Conservation (phyloP, 2,888 invertebrate species). For the Melikaiella ostensackeni region DNA sequence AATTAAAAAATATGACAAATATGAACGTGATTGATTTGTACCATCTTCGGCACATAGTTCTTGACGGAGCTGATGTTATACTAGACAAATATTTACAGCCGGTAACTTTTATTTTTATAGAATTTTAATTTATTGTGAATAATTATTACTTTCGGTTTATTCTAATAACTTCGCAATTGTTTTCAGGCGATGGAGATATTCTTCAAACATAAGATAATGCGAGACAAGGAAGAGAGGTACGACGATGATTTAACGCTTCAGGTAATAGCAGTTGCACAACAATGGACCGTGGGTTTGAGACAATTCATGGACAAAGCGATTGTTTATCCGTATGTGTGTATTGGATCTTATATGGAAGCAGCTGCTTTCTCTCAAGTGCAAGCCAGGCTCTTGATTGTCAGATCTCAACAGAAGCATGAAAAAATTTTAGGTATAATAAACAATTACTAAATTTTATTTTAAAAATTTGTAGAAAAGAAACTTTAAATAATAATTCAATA, state of each 20-base stretch:
- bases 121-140: not conserved
- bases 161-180: conserved; percentile 5
- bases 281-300: conserved; percentile 83
- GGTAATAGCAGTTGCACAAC: conserved; percentile 80
- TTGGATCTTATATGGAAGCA: conserved; percentile 87
- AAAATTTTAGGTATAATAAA: conserved; percentile 72
- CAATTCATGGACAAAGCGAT: conserved; percentile 79
- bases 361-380: conserved; percentile 83
- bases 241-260: conserved; percentile 76
- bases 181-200: conserved; percentile 58
- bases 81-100: conserved; percentile 78
- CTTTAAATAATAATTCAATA: no score
- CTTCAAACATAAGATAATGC: conserved; percentile 57
- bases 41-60: conserved; percentile 82
- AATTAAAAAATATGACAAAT: conserved; percentile 65
- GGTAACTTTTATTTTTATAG: conserved; percentile 54
- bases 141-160: not conserved
- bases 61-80: conserved; percentile 85
- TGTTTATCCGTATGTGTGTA: conserved; percentile 82
- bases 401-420: conserved; percentile 76
- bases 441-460: not conserved
- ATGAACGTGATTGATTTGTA: conserved; percentile 80
- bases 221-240: conserved; percentile 46
- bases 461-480: no score
- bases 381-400: conserved; percentile 77